phyloP scores from a whole-genome alignment of 2,797 vertebrate genomes.

The Anabas testudineus region DNA sequence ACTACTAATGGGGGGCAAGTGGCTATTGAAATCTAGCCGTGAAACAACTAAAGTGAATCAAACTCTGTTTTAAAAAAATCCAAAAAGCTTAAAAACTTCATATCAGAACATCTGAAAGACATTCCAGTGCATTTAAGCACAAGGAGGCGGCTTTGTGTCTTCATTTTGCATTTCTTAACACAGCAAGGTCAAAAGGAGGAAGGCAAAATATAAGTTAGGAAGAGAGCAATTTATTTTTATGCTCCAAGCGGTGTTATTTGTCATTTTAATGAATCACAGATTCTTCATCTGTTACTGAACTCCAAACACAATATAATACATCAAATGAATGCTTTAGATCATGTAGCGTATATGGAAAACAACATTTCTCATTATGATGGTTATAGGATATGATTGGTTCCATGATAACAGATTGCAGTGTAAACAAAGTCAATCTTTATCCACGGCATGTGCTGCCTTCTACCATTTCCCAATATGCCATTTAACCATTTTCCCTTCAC shows the following conservation, averaged over 20 bases:
- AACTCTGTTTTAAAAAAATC: not conserved
- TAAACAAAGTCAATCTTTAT: slow-evolving; percentile 38
- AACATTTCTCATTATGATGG: slow-evolving; percentile 37
- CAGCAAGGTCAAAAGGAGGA: not conserved
- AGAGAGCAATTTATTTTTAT: slow-evolving; percentile 22
- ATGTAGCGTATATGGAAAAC: slow-evolving; percentile 25
- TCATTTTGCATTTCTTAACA: not conserved
- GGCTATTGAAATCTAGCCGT: not conserved
- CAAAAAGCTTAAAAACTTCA: not conserved
- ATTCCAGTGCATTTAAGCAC: not conserved
- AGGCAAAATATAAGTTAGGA: not conserved
- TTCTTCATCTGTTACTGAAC: slow-evolving; percentile 18
- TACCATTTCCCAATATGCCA: slow-evolving; percentile 7
- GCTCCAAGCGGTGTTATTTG: slow-evolving; percentile 15
- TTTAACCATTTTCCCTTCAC: slow-evolving; percentile 46
- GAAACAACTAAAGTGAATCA: not conserved
- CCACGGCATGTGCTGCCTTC: not conserved
- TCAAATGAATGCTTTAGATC: slow-evolving; percentile 33
- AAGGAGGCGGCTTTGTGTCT: not conserved
- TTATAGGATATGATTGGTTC: slow-evolving; percentile 10
- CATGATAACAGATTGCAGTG: slow-evolving; percentile 26
- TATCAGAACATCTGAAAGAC: not conserved
- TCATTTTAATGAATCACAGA: slow-evolving; percentile 37
- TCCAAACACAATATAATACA: slow-evolving; percentile 36
- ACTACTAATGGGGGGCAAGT: too few species aligned